Evolutionary conservation across 1,140 invertebrate species (phyloP), one percentile per base, ranked within the genome.

Genomic region (Drosophila sucinea): DNA sequence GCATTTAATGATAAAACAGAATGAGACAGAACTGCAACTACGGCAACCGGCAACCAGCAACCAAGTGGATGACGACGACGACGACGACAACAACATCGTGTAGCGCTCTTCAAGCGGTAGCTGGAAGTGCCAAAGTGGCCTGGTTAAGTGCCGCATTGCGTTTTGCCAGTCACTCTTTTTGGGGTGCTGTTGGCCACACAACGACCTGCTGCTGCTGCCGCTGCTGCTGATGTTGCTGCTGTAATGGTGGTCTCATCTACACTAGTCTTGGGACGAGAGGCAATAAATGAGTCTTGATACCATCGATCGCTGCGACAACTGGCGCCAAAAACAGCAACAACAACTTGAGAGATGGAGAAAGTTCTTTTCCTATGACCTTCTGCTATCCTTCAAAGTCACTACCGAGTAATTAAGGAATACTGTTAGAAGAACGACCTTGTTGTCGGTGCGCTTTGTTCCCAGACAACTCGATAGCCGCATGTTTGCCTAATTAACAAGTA

Each of bases 1-100:
- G 84, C 84, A 77, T 89, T 89, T 89, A 89, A 89, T 89, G 84
- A 89, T 89, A 89, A 89, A 81, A 71, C 70, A 70, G 80, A 84
- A 89, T 76, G 73, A 63, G 58, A 75, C 44, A 65, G 63, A 47
- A 57, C 72, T 67, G 41, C 35, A 17, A 6, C 70, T 67, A 38
- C 17, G 44, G 51, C 33, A 40, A 40, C 56, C 56, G 55, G 60
- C 10, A 11, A 51, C 67, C 83, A 8, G 8, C 35, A 17, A 17
- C 8, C 8, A 35, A 8, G 33, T 8, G 7, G 33, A 35, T 35
- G 33, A 35, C 7, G 33, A 33, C 8, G 33, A 33, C 6, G 41
- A 41, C 40, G 11, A 44, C 41, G 17, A 47, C 41, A 44, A 17
- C 44, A 51, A 51, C 23, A 51, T 7, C 23, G 79, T 84, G 84